These are phyloP conservation scores for Cosmorhoe ocellata DNA, from an alignment of 2,888 invertebrate species.

Conservation along the genomic window DNA sequence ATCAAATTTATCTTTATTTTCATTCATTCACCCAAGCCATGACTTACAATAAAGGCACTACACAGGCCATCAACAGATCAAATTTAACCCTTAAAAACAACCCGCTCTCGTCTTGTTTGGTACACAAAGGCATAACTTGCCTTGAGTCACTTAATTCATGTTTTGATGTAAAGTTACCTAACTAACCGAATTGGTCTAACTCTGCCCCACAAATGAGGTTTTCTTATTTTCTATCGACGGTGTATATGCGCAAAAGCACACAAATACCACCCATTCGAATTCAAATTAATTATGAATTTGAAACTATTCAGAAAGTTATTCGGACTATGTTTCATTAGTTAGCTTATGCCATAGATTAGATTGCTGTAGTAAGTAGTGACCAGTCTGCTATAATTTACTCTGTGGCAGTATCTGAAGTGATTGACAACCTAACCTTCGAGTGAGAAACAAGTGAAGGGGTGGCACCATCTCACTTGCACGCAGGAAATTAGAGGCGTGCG, in stretches of 20 bases:
- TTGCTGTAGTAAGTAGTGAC: background rate
- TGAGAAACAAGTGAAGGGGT: conserved; percentile 23
- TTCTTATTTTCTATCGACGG: no score
- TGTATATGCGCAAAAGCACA: no score
- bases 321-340: no score
- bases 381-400: background rate
- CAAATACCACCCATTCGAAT: no score
- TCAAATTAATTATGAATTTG: no score
- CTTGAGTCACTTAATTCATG: background rate
- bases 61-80: conserved; percentile 13
- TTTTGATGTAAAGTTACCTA: background rate
- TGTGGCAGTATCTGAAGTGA: conserved; percentile 24
- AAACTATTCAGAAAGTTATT: no score
- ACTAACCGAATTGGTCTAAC: no score
- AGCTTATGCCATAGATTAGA: no score
- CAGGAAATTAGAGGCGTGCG: conserved; percentile 6
- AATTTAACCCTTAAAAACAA: conserved; percentile 22
- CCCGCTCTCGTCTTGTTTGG: conserved; percentile 12
- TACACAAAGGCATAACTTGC: conserved; percentile 15
- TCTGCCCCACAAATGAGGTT: no score
- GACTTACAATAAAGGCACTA: conserved; percentile 14
- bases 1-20: conserved; percentile 15
- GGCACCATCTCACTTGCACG: conserved; percentile 23
- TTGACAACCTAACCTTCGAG: conserved; percentile 30
- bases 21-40: conserved; percentile 15